Base-by-base conservation (phyloP, 2,797 vertebrate species). In the Ctenopoma kingsleyae region DNA sequence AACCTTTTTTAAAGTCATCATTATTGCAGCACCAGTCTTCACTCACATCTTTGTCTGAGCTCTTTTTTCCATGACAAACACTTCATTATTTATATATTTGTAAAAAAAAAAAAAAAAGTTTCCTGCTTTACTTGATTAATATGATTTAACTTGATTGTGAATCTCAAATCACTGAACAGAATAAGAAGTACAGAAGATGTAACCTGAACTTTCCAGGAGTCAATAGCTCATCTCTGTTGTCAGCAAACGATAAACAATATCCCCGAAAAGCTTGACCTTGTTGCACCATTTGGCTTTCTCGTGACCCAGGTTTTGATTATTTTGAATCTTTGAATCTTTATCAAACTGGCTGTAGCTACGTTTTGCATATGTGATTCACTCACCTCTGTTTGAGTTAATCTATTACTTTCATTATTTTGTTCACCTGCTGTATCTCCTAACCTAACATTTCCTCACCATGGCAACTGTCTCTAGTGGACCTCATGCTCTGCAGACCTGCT, bases 381-480 rank as follows among this genome's bases (percentile, higher is more conserved):
- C 16, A 8, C 20, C 32, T 22, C 19, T 66, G 52, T 64, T 57
- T 75, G 6, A 54, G 54, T 51, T 55, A 23, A 25, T 47, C 12
- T 9, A 8, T 62, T 65, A 36, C 52, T 9, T 48, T 58, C 13
- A 73, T 53, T 74, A 17, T 66, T 69, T 57, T 25, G 1, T 47
- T 30, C 32, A 40, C 32, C 5, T 22, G 13, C 43, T 25, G 40
- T 35, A n/a, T 67, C 30, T 30, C 38, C 22, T 25, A 30, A 63
- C 47, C 38, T 46, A 16, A 43, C 6, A 9, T 23, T 46, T 53
- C 30, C 65, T 85, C 69, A 47, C 73, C 72, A 80, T 84, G 71
- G 69, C 71, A 57, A 71, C 81, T 6, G 51, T 55, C 57, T 77
- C 52, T 52, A 6, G 13, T 56, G 44, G 72, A 59, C 52, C 38